phyloP scores from a whole-genome alignment of 1,140 invertebrate species.

The Drosophila dunni region DNA sequence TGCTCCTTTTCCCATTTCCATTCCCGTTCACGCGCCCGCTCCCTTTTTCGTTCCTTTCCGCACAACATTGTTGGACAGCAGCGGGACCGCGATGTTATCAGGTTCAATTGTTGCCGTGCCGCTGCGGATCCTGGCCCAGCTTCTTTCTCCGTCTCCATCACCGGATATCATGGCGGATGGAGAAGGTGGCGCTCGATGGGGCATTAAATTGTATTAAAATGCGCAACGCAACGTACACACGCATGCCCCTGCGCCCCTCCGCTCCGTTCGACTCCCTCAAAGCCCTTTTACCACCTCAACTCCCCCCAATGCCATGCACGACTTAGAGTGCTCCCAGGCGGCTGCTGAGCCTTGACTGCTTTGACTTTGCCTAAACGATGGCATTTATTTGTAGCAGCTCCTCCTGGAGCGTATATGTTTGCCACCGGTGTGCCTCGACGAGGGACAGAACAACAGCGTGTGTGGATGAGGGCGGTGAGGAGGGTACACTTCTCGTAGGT shows the following conservation, averaged over 20 bases:
- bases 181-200: conserved; percentile 67
- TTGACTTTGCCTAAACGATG: conserved; percentile 63
- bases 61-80: conserved; percentile 32
- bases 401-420: conserved; percentile 33
- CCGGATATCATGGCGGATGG: conserved; percentile 27
- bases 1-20: conserved; percentile 28
- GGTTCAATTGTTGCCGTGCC: conserved; percentile 64
- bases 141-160: background rate
- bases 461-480: background rate
- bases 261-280: background rate
- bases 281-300: conserved; percentile 5
- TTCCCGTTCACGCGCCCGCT: conserved; percentile 11
- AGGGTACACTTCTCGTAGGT: conserved; percentile 25
- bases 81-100: conserved; percentile 59
- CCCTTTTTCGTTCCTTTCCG: conserved; percentile 28
- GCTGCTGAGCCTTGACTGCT: conserved; percentile 44
- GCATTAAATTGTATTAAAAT: conserved; percentile 83
- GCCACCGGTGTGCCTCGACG: conserved; percentile 27
- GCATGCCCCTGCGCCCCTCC: conserved; percentile 17
- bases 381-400: conserved; percentile 74
- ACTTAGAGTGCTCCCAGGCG: conserved; percentile 65
- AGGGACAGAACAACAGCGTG: conserved; percentile 12
- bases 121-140: conserved; percentile 6
- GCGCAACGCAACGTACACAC: conserved; percentile 68
- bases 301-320: background rate